Percentiles rank a stretch among this genome's conserved stretches.
These are phyloP conservation scores for Oceanodroma leucorhoa DNA, from an alignment of 2,797 vertebrate genomes.

Conservation along the genomic window DNA sequence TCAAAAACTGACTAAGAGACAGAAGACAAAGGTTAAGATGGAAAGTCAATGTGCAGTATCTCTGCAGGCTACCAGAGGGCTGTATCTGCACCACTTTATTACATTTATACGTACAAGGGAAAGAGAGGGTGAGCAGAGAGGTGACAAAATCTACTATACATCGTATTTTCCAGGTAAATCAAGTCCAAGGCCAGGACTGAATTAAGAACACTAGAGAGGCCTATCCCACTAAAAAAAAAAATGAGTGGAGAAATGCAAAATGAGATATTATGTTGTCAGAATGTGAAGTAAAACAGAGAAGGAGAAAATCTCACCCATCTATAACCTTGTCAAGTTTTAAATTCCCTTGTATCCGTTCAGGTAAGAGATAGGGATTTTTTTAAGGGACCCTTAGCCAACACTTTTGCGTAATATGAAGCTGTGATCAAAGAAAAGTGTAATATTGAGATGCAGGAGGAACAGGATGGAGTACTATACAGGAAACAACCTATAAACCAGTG, in stretches of 20 bases:
- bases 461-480: not conserved
- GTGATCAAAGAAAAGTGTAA: not conserved
- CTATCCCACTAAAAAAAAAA: not conserved
- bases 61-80: not conserved
- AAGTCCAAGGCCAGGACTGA: not conserved
- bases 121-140: not conserved
- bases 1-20: not conserved
- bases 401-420: not conserved
- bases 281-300: not conserved
- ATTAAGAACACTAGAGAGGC: not conserved
- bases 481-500: not conserved
- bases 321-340: not conserved
- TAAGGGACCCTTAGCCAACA: not conserved
- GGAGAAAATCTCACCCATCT: not conserved
- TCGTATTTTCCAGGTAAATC: not conserved
- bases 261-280: not conserved
- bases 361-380: not conserved
- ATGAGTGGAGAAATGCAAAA: not conserved
- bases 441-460: not conserved
- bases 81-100: not conserved
- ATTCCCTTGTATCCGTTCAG: not conserved
- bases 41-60: not conserved
- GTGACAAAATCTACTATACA: not conserved
- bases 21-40: not conserved
- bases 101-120: not conserved